Evolutionary conservation across 2,797 vertebrate genomes (phyloP), one percentile per base, ranked within the genome.

Genomic region (Oryzias dopingdopingensis): DNA sequence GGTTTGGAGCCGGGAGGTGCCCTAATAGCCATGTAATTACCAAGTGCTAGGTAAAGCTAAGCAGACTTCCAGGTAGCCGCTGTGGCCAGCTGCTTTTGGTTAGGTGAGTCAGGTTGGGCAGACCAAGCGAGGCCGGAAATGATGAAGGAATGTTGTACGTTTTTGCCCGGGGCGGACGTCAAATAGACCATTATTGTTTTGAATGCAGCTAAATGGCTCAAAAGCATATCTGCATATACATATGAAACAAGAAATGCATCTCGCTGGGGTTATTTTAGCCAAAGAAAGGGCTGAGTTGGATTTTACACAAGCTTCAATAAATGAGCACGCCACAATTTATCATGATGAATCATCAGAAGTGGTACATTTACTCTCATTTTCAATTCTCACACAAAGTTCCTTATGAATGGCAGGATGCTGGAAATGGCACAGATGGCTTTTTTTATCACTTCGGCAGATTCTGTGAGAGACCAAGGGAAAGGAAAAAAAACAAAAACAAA

Each of bases 11-110:
- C 62, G 52, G 70, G 76, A 84, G 79, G 84, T 76, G 66, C 67
- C 44, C 48, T 80, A 84, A 81, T 76, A 72, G 76, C 73, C 67
- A 61, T 74, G 77, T 83, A 84, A 90, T 92, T 89, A 86, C 80
- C 29, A 74, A 76, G 85, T 80, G 86, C 76, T 44, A 88, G 82
- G 79, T 83, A 85, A 91, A 85, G 71, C 68, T 77, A 77, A 77
- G 70, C 87, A 92, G 87, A 77, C 86, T 62, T 76, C 76, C 74
- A 85, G 81, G 77, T 81, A 88, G 80, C 80, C 65, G 40, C 57
- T 40, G 54, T 20, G 16, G 54, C 71, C 90, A 91, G 86, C 84
- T 91, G 88, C 80, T 86, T 80, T 63, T 72, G 75, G 66, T 90
- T 88, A 86, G 62, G 37, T 50, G 37, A 72, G 73, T 65, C 66